phyloP scores from a whole-genome alignment of 1,140 invertebrate genomes.

The Telenomus remus region DNA sequence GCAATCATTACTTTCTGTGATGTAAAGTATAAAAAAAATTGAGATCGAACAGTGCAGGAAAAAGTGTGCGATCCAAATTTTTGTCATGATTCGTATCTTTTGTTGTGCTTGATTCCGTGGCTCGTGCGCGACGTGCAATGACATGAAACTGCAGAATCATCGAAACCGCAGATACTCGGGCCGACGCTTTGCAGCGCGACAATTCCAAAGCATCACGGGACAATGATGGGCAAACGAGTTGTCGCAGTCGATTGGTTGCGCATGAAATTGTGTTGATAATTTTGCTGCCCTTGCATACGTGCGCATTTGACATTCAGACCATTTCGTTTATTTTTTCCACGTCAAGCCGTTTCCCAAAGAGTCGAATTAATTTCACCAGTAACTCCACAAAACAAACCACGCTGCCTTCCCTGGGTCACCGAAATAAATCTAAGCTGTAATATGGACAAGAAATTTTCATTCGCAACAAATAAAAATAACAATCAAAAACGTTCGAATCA shows the following conservation, averaged over 20 bases:
- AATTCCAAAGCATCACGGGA: conserved; percentile 49
- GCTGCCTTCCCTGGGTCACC: conserved; percentile 1
- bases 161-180: conserved; percentile 51
- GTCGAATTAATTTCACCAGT: conserved; percentile 39
- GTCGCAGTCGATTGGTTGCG: conserved; percentile 51
- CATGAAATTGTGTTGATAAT: conserved; percentile 54
- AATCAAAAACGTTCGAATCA: too few species aligned
- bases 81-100: conserved; percentile 47
- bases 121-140: conserved; percentile 21
- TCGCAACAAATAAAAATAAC: too few species aligned
- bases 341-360: conserved; percentile 22
- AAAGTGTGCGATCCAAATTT: conserved; percentile 15
- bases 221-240: conserved; percentile 55
- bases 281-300: conserved; percentile 40
- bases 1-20: too few species aligned
- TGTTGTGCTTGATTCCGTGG: conserved; percentile 24
- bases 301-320: conserved; percentile 31
- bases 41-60: background rate
- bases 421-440: too few species aligned
- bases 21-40: background rate
- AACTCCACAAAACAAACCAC: conserved; percentile 2
- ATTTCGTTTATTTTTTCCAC: conserved; percentile 37
- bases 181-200: conserved; percentile 32
- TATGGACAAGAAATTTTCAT: too few species aligned
- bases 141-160: conserved; percentile 53